Percentiles rank a stretch among this genome's conserved stretches.
These are phyloP conservation scores for Cyprinella venusta DNA, from an alignment of 2,797 vertebrate genomes.

Conservation along the genomic window DNA sequence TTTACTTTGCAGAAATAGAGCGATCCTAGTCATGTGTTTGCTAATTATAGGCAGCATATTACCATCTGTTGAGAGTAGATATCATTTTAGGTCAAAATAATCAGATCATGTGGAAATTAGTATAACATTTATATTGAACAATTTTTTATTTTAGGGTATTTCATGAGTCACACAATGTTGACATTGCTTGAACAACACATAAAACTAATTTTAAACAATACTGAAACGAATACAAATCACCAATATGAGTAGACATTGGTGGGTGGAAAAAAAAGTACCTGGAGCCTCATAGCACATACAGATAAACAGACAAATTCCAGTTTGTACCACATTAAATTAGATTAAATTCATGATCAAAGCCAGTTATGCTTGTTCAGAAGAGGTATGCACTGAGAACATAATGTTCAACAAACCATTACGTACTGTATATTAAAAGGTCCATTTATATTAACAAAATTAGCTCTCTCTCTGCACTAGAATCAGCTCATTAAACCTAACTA, in stretches of 20 bases:
- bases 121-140: slow-evolving; percentile 67
- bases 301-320: slow-evolving; percentile 58
- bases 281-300: not conserved
- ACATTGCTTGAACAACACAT: not conserved
- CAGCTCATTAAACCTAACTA: slow-evolving; percentile 76
- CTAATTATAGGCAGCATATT: slow-evolving; percentile 80
- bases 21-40: slow-evolving; percentile 80
- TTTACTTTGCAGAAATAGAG: slow-evolving; percentile 80
- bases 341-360: slow-evolving; percentile 63
- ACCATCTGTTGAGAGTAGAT: slow-evolving; percentile 81
- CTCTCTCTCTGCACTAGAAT: slow-evolving; percentile 78
- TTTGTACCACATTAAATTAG: slow-evolving; percentile 67
- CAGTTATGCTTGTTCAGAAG: slow-evolving; percentile 66
- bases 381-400: slow-evolving; percentile 67
- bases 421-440: slow-evolving; percentile 73
- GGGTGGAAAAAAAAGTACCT: not conserved
- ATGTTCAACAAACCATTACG: slow-evolving; percentile 78
- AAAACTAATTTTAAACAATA: fast-evolving
- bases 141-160: slow-evolving; percentile 38
- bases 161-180: slow-evolving; percentile 32
- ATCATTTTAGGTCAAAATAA: slow-evolving; percentile 75
- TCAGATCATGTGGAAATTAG: slow-evolving; percentile 73
- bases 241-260: not conserved
- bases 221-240: not conserved
- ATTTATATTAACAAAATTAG: slow-evolving; percentile 77